phyloP scores from a whole-genome alignment of 2,113 vertebrate genomes.

The Poeciliopsis turrubarensis region DNA sequence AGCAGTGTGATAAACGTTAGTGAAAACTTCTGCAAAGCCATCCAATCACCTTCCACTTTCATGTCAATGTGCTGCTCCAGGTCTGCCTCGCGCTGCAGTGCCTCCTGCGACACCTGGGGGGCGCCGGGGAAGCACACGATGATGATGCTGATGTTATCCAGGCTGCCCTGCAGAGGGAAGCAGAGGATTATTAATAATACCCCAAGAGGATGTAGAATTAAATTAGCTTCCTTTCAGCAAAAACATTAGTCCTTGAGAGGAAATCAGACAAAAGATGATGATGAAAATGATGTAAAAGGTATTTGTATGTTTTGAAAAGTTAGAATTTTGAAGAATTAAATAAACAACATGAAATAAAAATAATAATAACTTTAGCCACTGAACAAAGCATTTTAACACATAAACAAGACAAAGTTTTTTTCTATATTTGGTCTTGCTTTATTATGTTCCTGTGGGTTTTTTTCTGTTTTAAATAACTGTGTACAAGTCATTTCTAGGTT shows the following conservation, averaged over 20 bases:
- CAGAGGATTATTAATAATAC: constrained; percentile 3
- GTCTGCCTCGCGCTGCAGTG: constrained; percentile 75
- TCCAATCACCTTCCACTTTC: constrained; percentile 79
- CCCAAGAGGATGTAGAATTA: neutral
- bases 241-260: neutral
- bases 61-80: constrained; percentile 76
- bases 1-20: neutral
- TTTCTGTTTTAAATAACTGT: neutral
- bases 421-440: neutral
- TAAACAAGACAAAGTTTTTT: neutral
- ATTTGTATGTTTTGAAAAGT: too few relatives aligned
- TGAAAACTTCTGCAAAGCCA: neutral
- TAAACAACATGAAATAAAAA: too few relatives aligned
- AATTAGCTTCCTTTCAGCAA: neutral
- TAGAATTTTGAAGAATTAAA: too few relatives aligned
- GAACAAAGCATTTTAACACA: neutral
- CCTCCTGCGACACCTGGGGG: constrained; percentile 79
- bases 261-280: neutral
- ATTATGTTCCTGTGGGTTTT: neutral
- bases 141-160: constrained; percentile 87
- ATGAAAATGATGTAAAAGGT: too few relatives aligned
- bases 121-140: constrained; percentile 83
- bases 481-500: neutral
- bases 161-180: constrained; percentile 80
- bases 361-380: too few relatives aligned